Evolutionary conservation across 30 jellyfish, hydroid and myxozoan genomes (phyloP).

Genomic region (Catostylus mosaicus): DNA sequence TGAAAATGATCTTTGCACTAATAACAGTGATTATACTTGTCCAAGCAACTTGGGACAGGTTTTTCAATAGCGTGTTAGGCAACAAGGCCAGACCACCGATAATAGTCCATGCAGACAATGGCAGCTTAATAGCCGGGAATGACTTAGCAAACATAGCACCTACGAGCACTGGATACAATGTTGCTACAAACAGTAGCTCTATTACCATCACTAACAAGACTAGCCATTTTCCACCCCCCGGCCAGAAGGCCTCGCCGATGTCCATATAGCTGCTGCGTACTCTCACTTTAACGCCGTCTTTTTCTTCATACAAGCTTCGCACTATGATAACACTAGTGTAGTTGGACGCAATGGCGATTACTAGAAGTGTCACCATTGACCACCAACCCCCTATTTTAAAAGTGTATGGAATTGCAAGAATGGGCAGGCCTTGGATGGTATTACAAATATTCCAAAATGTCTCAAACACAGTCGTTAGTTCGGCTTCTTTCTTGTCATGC

Average conservation of each 20-base stretch:
- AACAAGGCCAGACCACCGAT: slow-evolving; percentile 87
- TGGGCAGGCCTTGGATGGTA: slow-evolving; percentile 91
- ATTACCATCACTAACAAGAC: slow-evolving; percentile 73
- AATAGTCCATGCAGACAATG: slow-evolving; percentile 89
- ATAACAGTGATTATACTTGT: slow-evolving; percentile 91
- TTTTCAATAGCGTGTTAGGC: slow-evolving; percentile 84
- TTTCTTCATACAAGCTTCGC: slow-evolving; percentile 78
- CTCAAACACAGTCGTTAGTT: slow-evolving; percentile 77
- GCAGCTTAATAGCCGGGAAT: slow-evolving; percentile 79
- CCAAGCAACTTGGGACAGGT: slow-evolving; percentile 95
- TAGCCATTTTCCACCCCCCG: slow-evolving; percentile 84
- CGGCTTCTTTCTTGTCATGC: slow-evolving; percentile 57
- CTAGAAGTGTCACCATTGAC: slow-evolving; percentile 75
- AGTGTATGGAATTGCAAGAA: slow-evolving; percentile 92
- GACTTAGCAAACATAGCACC: slow-evolving; percentile 92
- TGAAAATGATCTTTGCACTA: slow-evolving; percentile 86
- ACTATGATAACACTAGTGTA: slow-evolving; percentile 82
- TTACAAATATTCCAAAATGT: slow-evolving; percentile 81
- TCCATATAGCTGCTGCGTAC: slow-evolving; percentile 91
- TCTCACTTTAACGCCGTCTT: slow-evolving; percentile 78
- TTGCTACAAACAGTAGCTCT: slow-evolving; percentile 82
- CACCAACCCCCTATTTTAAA: slow-evolving; percentile 96
- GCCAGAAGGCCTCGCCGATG: slow-evolving; percentile 95
- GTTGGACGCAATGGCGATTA: slow-evolving; percentile 82
- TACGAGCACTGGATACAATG: slow-evolving; percentile 88